Percentiles rank a stretch among this genome's conserved stretches.
Evolutionary conservation across 2,797 vertebrate species (phyloP).

Genomic region (Sorex maritimensis): DNA sequence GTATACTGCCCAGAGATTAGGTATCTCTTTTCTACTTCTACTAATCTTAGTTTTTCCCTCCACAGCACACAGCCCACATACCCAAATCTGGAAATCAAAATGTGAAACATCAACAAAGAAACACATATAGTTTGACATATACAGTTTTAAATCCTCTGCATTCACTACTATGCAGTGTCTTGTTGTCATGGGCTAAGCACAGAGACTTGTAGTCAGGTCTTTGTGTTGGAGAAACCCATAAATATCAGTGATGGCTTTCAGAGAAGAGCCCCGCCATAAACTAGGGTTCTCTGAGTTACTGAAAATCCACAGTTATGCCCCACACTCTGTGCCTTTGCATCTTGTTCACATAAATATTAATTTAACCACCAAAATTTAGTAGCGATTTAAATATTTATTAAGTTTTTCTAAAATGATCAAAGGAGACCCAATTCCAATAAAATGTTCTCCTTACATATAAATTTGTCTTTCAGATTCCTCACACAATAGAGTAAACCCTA

Average conservation of each 20-base stretch:
- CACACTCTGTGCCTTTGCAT: background rate
- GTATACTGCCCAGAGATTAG: background rate
- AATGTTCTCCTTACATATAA: background rate
- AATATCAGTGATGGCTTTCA: background rate
- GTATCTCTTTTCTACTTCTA: background rate
- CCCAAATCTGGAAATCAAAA: background rate
- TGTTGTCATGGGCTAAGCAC: background rate
- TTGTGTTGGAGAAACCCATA: background rate
- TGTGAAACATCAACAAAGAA: background rate
- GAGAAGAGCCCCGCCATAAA: rapidly evolving
- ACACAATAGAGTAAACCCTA: no score
- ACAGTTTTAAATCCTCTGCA: background rate
- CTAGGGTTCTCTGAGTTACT: background rate
- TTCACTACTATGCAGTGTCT: background rate
- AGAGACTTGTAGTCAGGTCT: background rate
- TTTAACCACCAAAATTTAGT: slow-evolving; percentile 51
- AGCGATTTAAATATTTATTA: slow-evolving; percentile 27
- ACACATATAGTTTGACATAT: background rate
- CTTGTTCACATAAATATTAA: slow-evolving; percentile 52
- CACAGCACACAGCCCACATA: background rate
- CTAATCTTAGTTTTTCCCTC: background rate
- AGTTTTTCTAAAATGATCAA: slow-evolving; percentile 38
- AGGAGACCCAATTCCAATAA: background rate
- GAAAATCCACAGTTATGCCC: background rate
- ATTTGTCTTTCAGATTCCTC: slow-evolving; percentile 32